Percentiles rank a stretch among this genome's conserved stretches.
These are phyloP conservation scores for Premnoplex brunnescens DNA, from an alignment of 2,797 vertebrate genomes.

Conservation along the genomic window DNA sequence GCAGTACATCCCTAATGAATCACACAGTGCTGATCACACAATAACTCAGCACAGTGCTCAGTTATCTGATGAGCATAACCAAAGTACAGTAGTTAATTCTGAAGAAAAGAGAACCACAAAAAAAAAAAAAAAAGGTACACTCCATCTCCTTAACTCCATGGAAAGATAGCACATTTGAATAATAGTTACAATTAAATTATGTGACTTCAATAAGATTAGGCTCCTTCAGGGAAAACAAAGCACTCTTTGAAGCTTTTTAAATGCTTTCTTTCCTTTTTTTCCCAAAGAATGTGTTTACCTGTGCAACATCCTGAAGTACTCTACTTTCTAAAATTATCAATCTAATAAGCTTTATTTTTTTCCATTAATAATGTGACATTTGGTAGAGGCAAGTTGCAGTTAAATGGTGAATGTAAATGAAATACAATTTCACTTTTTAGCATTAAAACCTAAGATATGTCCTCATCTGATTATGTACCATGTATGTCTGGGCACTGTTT, in stretches of 20 bases:
- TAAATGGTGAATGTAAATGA: neutral
- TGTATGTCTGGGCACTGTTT: neutral
- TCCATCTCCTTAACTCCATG: neutral
- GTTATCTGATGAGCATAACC: neutral
- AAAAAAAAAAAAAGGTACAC: neutral
- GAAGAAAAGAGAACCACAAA: neutral
- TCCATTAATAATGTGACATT: neutral
- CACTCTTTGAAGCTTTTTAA: neutral
- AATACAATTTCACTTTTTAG: neutral
- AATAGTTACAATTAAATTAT: slow-evolving; percentile 32
- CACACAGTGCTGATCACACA: neutral
- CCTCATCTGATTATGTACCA: neutral
- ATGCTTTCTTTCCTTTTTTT: neutral
- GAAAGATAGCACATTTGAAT: neutral
- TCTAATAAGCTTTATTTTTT: neutral
- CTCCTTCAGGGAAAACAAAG: neutral
- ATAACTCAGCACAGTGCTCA: neutral
- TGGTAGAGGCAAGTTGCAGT: neutral
- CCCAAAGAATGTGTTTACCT: neutral
- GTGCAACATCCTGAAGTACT: neutral
- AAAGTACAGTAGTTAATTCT: neutral
- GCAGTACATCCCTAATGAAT: neutral
- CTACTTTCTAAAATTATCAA: neutral
- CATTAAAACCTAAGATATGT: neutral
- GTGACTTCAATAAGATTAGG: neutral